Evolutionary conservation across 2,113 vertebrate species (phyloP), one percentile per base, ranked within the genome.

Genomic region (Jaculus jaculus): DNA sequence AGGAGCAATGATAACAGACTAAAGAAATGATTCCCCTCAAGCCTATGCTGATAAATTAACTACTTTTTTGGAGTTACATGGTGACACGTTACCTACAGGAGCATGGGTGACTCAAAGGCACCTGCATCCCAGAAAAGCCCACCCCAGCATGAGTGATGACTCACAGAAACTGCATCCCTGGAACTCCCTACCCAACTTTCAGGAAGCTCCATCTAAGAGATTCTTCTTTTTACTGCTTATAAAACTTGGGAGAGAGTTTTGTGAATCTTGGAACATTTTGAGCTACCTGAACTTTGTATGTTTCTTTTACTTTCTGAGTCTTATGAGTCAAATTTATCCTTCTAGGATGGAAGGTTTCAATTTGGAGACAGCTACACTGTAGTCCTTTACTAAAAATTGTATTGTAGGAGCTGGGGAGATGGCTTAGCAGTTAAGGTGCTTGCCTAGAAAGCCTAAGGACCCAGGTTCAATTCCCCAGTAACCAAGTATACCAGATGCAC

Each of bases 301-400:
- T 30, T 54, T 69, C 42, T 21, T 30, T 54, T 26, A 10, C 51
- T 28, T 71, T 34, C 8, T 83, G 39, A 47, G 60, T 47, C n/a
- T 26, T 30, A 69, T 13, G 7, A 16, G 28, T 32, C 65, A 54
- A 21, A 32, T 32, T 26, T 34, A 20, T 71, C 32, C 66, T 63
- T 84, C 13, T 21, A 71, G 42, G 24, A 54, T 54, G 54, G 13
- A 54, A 18, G 17, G 63, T 66, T 83, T 68, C 63, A 47, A n/a
- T 83, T 28, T 32, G 65, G 66, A 69, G 30, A 34, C 26, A 54
- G 34, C 32, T 54, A 34, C 21, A 54, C 13, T 7, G 26, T 24
- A 54, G 42, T 47, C 34, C n/a, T 89, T 91, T 92, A 83, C 84
- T 32, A 86, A 85, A 66, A 34, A 61, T 30, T 85, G 39, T 51